Conservation (phyloP, 2,888 invertebrate species). For the Prostheceraeus crozeri region DNA sequence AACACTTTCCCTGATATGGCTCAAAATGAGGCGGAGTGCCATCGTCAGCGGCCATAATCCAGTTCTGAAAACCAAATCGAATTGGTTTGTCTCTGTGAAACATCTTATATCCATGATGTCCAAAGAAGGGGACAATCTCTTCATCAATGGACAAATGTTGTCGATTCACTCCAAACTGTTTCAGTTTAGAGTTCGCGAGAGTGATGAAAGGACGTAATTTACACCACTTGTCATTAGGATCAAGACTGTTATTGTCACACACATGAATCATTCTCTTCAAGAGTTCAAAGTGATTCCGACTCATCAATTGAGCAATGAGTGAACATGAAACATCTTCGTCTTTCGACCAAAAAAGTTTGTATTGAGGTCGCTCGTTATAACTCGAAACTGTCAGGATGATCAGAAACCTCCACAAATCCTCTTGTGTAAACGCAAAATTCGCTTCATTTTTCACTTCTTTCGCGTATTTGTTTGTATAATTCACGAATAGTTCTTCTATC, state of each 20-base stretch:
- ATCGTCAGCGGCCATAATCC: slow-evolving; percentile 7
- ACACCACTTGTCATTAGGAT: slow-evolving; percentile 10
- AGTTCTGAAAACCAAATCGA: slow-evolving; percentile 15
- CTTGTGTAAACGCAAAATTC: background rate
- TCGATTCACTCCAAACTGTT: slow-evolving; percentile 23
- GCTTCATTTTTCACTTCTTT: slow-evolving; percentile 1
- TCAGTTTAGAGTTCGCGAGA: background rate
- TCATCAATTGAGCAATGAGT: slow-evolving; percentile 2
- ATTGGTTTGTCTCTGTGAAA: slow-evolving; percentile 22
- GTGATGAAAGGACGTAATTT: background rate
- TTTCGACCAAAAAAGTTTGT: background rate
- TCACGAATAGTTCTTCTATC: background rate
- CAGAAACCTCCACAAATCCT: slow-evolving; percentile 11
- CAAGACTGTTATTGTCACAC: slow-evolving; percentile 11
- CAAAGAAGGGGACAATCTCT: background rate
- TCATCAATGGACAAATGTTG: slow-evolving; percentile 2
- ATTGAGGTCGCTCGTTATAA: slow-evolving; percentile 7
- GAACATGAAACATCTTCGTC: slow-evolving; percentile 16
- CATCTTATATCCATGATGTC: slow-evolving; percentile 4
- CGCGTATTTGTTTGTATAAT: slow-evolving; percentile 12
- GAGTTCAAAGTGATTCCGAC: background rate
- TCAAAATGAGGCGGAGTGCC: slow-evolving; percentile 9
- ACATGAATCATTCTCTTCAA: slow-evolving; percentile 2
- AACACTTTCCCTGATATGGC: background rate
- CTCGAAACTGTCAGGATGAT: background rate